Base-by-base conservation (phyloP, 37 sponge, comb jelly and placozoan genomes). In the Oopsacas minuta region DNA sequence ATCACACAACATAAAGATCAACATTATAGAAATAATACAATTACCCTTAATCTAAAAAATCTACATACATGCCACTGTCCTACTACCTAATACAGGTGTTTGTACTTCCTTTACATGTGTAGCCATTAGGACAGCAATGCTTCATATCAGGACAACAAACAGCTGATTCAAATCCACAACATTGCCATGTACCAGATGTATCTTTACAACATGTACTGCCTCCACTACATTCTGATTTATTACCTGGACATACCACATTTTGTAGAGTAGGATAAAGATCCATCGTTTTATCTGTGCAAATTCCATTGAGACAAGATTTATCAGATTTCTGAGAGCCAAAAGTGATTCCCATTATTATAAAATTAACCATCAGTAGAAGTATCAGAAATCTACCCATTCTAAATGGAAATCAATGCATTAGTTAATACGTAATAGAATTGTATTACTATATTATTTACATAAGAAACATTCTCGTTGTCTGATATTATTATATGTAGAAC, bases 401-500 rank as follows among this genome's bases (percentile, higher is more conserved):
- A 42, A 17, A 17, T 8, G 49, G 49, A 42, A 42, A 42, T 42
- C 15, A 42, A 42, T 17, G 8, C 8, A 42, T 42, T 42, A 42
- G 15, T 8, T 42, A 42, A 15, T 8, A 42, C 49, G 49, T 15
- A 42, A 42, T 15, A 42, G 15, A 85, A 39, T 61, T n/a, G n/a
- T n/a, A n/a, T n/a, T n/a, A n/a, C n/a, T n/a, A n/a, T n/a, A n/a
- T n/a, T n/a, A n/a, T n/a, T n/a, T n/a, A n/a, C n/a, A n/a, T n/a
- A n/a, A n/a, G n/a, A n/a, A n/a, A n/a, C n/a, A n/a, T n/a, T n/a
- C n/a, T n/a, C n/a, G n/a, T n/a, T n/a, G 17, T 52, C 36, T 25
- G 3, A 20, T 35, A 84, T 36, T 39, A 10, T 36, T 81, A 1
- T 81, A 28, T 85, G 22, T 52, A 91, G 91, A 23, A 91, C 91